Percentiles rank a stretch among this genome's conserved stretches.
These are phyloP conservation scores for Lepisosteus oculatus DNA, from an alignment of 2,113 vertebrate species.

Conservation along the genomic window DNA sequence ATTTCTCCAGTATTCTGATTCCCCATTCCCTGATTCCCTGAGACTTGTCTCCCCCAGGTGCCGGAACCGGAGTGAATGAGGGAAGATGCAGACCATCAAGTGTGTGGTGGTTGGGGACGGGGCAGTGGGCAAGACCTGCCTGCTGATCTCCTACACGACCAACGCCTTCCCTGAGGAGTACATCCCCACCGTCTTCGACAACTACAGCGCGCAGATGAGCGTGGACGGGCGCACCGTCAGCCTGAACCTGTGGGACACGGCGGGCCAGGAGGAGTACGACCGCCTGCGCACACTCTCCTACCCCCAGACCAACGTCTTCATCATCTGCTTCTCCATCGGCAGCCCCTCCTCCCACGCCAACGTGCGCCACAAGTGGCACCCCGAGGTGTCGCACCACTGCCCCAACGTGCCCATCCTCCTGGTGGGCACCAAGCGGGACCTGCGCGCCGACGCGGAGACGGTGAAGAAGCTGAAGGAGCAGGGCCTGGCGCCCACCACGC, in stretches of 20 bases:
- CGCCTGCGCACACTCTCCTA: slow-evolving; percentile 86
- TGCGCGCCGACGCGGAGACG: slow-evolving; percentile 79
- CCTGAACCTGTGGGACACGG: slow-evolving; percentile 93
- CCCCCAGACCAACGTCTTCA: slow-evolving; percentile 87
- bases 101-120: slow-evolving; percentile 92
- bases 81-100: slow-evolving; percentile 94
- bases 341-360: slow-evolving; percentile 90
- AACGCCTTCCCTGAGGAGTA: slow-evolving; percentile 92
- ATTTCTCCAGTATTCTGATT: too few species aligned
- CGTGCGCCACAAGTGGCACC: slow-evolving; percentile 91
- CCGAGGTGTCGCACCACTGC: slow-evolving; percentile 89
- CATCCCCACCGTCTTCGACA: slow-evolving; percentile 92
- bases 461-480: slow-evolving; percentile 92
- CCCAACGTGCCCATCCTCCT: slow-evolving; percentile 85
- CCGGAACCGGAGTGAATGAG: slow-evolving; percentile 65
- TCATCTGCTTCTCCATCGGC: slow-evolving; percentile 90
- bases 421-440: slow-evolving; percentile 89
- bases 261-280: slow-evolving; percentile 91
- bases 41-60: slow-evolving; percentile 43
- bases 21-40: too few species aligned
- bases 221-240: slow-evolving; percentile 89
- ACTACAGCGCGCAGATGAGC: slow-evolving; percentile 90
- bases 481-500: slow-evolving; percentile 77
- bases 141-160: slow-evolving; percentile 91
- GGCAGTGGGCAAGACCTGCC: slow-evolving; percentile 92